Evolutionary conservation across 2,113 vertebrate species (phyloP), one percentile per base, ranked within the genome.

Genomic region (Acanthochromis polyacanthus): DNA sequence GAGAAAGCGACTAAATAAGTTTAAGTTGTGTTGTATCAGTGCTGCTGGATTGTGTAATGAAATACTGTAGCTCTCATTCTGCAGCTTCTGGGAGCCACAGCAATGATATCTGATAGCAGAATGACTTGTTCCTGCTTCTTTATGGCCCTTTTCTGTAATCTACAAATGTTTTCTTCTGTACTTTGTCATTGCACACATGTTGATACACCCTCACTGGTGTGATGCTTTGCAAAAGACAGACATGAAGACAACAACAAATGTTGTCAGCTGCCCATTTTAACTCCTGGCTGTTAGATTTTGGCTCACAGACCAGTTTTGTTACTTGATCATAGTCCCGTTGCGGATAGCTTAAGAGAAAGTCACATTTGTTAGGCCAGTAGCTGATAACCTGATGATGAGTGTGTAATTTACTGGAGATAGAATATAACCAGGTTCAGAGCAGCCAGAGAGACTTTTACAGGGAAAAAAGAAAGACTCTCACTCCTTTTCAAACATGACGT

Each of bases 401-500:
- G 53, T 62, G 57, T 52, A 46, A 11, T 65, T 71, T 73, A 28
- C 17, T 67, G 28, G 32, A 36, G 32, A 36, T 8, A 36, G 64
- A 20, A 69, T 5, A 1, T 36, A 10, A 23, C 7, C 1, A 10
- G 2, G 76, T 22, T 46, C 36, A 12, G 23, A 48, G 5, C 3
- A 0, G 59, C 52, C 12, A 50, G 40, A 66, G 20, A 52, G 38
- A 20, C 40, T 38, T 70, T 40, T 43, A 22, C 22, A 16, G 28
- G 28, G 3, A 5, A 7, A 36, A n/a, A 51, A 67, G 40, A 40
- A 43, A 0, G 1, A 15, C 7, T 23, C 25, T 5, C 16, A 30
- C 22, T 45, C n/a, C 23, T 50, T 74, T 71, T 71, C 52, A 71
- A 57, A 81, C 66, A 66, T 86, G 61, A 56, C 20, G 9, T 52